phyloP scores from a whole-genome alignment of 2,888 invertebrate species.

The Caenorhabditis plicata region DNA sequence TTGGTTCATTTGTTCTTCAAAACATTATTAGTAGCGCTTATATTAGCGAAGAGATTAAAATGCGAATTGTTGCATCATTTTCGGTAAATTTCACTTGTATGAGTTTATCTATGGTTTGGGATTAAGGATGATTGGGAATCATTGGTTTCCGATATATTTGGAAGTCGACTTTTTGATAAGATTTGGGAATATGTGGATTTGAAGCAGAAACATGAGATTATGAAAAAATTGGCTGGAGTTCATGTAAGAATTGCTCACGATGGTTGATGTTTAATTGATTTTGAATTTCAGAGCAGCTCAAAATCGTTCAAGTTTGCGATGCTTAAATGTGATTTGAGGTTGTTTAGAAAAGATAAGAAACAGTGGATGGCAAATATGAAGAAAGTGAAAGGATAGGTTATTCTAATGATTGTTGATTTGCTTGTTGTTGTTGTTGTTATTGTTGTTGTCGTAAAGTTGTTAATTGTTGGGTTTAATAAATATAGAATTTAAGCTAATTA shows the following conservation, averaged over 20 bases:
- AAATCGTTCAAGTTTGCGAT: not conserved
- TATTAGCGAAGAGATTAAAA: slow-evolving; percentile 23
- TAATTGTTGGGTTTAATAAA: no score
- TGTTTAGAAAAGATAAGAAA: slow-evolving; percentile 34
- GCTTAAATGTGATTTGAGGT: not conserved
- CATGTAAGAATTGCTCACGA: slow-evolving; percentile 18
- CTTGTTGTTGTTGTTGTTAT: slow-evolving; percentile 7
- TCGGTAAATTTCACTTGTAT: slow-evolving; percentile 12
- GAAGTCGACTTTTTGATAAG: slow-evolving; percentile 39
- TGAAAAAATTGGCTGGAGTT: slow-evolving; percentile 39
- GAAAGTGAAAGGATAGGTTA: slow-evolving; percentile 9
- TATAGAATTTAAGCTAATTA: no score
- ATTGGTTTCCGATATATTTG: slow-evolving; percentile 30
- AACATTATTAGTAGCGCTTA: slow-evolving; percentile 22
- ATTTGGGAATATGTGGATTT: slow-evolving; percentile 39
- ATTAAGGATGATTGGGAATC: slow-evolving; percentile 13
- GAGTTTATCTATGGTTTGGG: not conserved
- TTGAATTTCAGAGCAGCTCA: not conserved
- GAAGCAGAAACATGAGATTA: slow-evolving; percentile 32
- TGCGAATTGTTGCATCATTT: slow-evolving; percentile 25
- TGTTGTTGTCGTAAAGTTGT: not conserved
- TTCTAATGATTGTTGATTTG: not conserved
- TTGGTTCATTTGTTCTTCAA: slow-evolving; percentile 30
- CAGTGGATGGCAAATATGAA: slow-evolving; percentile 42
- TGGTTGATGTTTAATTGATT: not conserved